These are phyloP conservation scores for Kryptolebias ocellatus DNA, from an alignment of 2,797 vertebrate species.

Conservation along the genomic window DNA sequence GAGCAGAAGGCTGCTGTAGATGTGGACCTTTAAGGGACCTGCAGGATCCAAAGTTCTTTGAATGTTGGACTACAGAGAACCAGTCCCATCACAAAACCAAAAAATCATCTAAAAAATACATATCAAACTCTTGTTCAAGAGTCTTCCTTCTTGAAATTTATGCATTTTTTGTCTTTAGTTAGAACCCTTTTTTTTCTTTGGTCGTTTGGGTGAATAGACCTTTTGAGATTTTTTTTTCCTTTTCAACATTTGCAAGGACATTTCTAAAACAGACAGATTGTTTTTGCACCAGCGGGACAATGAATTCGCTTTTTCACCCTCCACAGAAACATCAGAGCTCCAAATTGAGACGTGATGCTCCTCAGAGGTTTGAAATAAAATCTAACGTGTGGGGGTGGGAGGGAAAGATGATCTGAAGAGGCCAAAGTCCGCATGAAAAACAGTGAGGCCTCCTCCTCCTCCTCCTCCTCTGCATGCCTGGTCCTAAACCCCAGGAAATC, in stretches of 20 bases:
- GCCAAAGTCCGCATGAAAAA: slow-evolving; percentile 34
- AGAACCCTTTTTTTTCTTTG: background rate
- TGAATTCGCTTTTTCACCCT: background rate
- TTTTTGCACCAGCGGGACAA: background rate
- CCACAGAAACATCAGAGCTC: slow-evolving; percentile 7
- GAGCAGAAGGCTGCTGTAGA: background rate
- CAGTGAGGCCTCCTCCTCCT: slow-evolving; percentile 37
- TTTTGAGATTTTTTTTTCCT: slow-evolving; percentile 5
- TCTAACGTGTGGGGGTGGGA: slow-evolving; percentile 1
- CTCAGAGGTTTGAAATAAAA: background rate
- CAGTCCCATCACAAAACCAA: background rate
- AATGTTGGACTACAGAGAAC: background rate
- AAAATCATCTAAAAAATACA: background rate
- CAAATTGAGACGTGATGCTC: slow-evolving; percentile 6
- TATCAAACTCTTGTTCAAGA: background rate
- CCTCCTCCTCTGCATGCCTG: slow-evolving; percentile 34
- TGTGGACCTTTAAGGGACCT: too few relatives aligned
- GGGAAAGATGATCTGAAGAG: slow-evolving; percentile 13
- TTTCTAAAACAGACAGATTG: background rate
- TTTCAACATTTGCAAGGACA: background rate
- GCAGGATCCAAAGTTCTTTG: background rate
- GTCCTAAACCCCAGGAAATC: slow-evolving; percentile 47
- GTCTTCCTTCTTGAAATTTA: background rate
- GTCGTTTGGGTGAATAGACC: slow-evolving; percentile 50
- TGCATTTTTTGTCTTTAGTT: background rate